Conservation (phyloP, 2,113 vertebrate genomes). For the Corythaeola cristata region DNA sequence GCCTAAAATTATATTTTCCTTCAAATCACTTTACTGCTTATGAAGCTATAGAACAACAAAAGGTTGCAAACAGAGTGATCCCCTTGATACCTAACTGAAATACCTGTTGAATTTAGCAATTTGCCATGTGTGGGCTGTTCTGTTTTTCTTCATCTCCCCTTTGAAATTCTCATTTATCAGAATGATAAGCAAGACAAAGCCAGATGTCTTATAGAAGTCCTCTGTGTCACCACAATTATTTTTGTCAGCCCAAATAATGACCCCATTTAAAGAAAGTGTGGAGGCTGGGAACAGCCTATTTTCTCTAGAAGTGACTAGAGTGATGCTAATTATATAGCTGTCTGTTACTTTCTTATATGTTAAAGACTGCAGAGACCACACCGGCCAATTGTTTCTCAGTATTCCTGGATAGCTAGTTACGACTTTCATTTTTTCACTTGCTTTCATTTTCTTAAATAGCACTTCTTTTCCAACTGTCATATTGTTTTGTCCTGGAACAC, state of each 20-base stretch:
- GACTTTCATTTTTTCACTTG: not conserved
- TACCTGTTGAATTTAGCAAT: not conserved
- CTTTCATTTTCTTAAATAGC: constrained; percentile 4
- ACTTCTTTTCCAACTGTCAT: not conserved
- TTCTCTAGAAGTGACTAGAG: not conserved
- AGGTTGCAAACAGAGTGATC: not conserved
- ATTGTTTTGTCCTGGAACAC: not conserved
- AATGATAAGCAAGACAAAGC: not conserved
- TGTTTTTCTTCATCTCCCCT: not conserved
- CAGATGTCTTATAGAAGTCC: not conserved
- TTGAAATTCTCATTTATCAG: not conserved
- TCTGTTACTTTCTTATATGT: not conserved
- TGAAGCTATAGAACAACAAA: not conserved
- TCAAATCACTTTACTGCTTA: not conserved
- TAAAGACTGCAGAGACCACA: not conserved
- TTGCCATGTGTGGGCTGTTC: not conserved
- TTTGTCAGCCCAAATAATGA: constrained; percentile 9
- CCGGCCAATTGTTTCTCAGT: not conserved
- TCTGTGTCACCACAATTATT: not conserved
- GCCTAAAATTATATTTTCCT: not conserved
- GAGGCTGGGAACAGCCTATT: not conserved
- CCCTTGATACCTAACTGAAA: not conserved
- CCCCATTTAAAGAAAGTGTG: not conserved
- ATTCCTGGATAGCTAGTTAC: not conserved
- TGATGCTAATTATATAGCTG: not conserved